These are phyloP conservation scores for Crotalus tigris DNA, from an alignment of 2,113 vertebrate genomes.

Conservation along the genomic window DNA sequence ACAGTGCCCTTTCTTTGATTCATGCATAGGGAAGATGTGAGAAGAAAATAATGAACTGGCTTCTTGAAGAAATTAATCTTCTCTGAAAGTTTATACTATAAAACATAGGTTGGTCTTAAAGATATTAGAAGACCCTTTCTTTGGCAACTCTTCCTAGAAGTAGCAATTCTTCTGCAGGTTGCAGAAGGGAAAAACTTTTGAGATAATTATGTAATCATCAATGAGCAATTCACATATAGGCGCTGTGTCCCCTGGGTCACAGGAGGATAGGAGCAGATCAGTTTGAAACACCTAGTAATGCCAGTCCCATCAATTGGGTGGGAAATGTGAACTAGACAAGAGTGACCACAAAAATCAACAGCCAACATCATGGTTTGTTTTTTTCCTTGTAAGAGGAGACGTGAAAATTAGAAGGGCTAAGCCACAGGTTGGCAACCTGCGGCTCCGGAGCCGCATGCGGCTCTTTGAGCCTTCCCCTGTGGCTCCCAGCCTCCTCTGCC, in stretches of 20 bases:
- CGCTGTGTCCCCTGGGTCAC: neutral
- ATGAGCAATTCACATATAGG: neutral
- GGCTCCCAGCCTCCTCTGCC: too few relatives aligned
- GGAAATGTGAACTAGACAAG: neutral
- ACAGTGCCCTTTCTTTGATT: neutral
- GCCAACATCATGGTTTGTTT: neutral
- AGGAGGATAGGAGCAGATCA: neutral
- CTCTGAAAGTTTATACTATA: neutral
- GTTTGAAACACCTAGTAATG: neutral
- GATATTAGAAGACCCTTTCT: neutral
- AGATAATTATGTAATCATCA: neutral
- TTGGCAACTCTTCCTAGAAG: neutral
- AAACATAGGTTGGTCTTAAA: neutral
- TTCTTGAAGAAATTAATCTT: neutral
- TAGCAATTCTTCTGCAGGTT: neutral
- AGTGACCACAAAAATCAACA: neutral
- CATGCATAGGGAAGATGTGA: neutral
- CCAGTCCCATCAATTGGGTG: neutral
- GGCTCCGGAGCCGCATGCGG: too few relatives aligned
- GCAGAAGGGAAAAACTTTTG: neutral
- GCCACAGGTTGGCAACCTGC: too few relatives aligned
- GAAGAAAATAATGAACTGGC: neutral
- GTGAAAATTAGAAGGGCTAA: neutral
- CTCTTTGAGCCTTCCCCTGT: too few relatives aligned
- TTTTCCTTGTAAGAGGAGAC: neutral